phyloP scores from a whole-genome alignment of 1,140 invertebrate genomes.

The Lucilia cuprina region DNA sequence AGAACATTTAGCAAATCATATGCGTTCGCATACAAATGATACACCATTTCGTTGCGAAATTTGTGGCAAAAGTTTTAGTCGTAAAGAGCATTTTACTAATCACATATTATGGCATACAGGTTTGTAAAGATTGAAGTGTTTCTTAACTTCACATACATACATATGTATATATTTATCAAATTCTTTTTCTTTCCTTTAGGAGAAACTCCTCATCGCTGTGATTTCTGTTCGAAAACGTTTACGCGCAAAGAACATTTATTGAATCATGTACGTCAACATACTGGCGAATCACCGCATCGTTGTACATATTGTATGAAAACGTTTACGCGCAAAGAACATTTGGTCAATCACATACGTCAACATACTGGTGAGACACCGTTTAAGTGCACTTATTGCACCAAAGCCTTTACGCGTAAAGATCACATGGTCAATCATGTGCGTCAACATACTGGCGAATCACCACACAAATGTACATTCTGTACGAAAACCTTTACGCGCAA shows the following conservation, averaged over 20 bases:
- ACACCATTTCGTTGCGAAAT: conserved; percentile 80
- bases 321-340: conserved; percentile 78
- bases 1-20: conserved; percentile 84
- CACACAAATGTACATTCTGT: conserved; percentile 80
- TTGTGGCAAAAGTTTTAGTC: conserved; percentile 86
- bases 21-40: conserved; percentile 81
- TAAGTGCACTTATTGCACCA: conserved; percentile 85
- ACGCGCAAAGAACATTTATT: conserved; percentile 82
- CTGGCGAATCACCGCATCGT: conserved; percentile 68
- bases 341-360: conserved; percentile 79
- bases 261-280: conserved; percentile 85
- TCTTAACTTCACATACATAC: neutral
- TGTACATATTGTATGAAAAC: conserved; percentile 76
- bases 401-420: conserved; percentile 86
- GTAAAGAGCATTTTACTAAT: conserved; percentile 86
- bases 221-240: conserved; percentile 84
- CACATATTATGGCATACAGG: conserved; percentile 85
- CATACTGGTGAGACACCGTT: conserved; percentile 87
- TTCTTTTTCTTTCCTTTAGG: conserved; percentile 62
- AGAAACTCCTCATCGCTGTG: conserved; percentile 85
- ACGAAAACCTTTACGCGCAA: conserved; percentile 83
- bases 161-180: neutral
- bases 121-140: conserved; percentile 47
- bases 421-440: conserved; percentile 75
- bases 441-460: conserved; percentile 88